A percentile compares a stretch with the other conserved stretches of the same genome.
Conservation (phyloP, 2,888 invertebrate genomes). For the Liopterus haemorrhoidalis region DNA sequence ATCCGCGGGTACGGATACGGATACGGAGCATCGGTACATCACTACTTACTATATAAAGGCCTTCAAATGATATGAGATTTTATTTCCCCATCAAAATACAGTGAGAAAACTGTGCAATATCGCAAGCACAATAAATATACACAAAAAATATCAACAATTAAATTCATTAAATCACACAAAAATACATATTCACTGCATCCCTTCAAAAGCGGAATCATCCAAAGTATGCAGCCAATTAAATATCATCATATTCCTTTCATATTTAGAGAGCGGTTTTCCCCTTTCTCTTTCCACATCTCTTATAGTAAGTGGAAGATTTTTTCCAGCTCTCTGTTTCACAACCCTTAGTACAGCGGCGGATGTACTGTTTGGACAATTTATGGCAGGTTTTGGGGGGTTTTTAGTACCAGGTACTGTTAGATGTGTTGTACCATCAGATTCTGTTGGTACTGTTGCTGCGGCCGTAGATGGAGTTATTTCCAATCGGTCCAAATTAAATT, state of each 20-base stretch:
- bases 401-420: conserved; percentile 38
- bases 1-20: too few relatives aligned
- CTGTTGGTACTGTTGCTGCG: conserved; percentile 38
- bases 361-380: conserved; percentile 43
- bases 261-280: conserved; percentile 79
- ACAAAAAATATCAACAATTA: too few relatives aligned
- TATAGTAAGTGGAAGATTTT: conserved; percentile 60
- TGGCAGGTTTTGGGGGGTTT: conserved; percentile 33
- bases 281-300: conserved; percentile 75
- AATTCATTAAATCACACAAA: conserved; percentile 17
- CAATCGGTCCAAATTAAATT: conserved; percentile 71
- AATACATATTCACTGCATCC: conserved; percentile 39
- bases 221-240: conserved; percentile 90
- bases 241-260: conserved; percentile 91
- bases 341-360: conserved; percentile 43
- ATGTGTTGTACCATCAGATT: conserved; percentile 24
- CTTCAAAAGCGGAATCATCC: conserved; percentile 62
- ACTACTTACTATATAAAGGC: too few relatives aligned
- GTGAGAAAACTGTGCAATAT: too few relatives aligned
- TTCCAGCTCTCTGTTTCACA: conserved; percentile 47
- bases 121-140: too few relatives aligned
- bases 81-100: too few relatives aligned
- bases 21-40: too few relatives aligned
- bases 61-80: too few relatives aligned
- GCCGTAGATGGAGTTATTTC: conserved; percentile 57